A percentile compares a stretch with the other conserved stretches of the same genome.
Evolutionary conservation across 2,113 vertebrate species (phyloP).

Genomic region (Melierax canorus): DNA sequence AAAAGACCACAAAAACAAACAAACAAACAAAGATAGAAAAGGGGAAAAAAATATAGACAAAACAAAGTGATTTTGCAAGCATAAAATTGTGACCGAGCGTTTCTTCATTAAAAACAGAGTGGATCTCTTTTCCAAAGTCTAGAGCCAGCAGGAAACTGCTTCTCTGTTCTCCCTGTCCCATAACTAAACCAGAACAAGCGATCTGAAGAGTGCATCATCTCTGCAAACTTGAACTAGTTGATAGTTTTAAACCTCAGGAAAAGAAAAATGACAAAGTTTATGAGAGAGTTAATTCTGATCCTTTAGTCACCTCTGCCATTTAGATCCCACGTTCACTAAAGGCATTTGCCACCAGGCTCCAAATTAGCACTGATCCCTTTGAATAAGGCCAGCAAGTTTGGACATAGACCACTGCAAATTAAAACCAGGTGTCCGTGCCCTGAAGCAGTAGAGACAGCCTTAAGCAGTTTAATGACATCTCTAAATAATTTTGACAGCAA

Average conservation of each 20-base stretch:
- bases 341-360: neutral
- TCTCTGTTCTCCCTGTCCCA: neutral
- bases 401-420: conserved; percentile 35
- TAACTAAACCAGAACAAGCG: neutral
- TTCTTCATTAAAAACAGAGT: neutral
- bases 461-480: conserved; percentile 68
- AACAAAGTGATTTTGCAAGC: neutral
- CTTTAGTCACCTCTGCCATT: neutral
- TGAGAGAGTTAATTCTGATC: neutral
- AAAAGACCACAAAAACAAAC: neutral
- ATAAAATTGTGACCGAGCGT: neutral
- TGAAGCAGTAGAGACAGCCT: conserved; percentile 51
- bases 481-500: conserved; percentile 73
- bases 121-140: neutral
- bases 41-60: neutral
- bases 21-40: neutral
- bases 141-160: neutral
- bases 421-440: conserved; percentile 56
- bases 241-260: neutral
- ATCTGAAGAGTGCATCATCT: neutral
- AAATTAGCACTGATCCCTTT: neutral
- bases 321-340: neutral
- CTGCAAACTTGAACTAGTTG: neutral
- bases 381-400: neutral
- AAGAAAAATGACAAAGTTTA: neutral